These are phyloP conservation scores for Ginglymostoma cirratum DNA, from an alignment of 2,113 vertebrate genomes.

Conservation along the genomic window DNA sequence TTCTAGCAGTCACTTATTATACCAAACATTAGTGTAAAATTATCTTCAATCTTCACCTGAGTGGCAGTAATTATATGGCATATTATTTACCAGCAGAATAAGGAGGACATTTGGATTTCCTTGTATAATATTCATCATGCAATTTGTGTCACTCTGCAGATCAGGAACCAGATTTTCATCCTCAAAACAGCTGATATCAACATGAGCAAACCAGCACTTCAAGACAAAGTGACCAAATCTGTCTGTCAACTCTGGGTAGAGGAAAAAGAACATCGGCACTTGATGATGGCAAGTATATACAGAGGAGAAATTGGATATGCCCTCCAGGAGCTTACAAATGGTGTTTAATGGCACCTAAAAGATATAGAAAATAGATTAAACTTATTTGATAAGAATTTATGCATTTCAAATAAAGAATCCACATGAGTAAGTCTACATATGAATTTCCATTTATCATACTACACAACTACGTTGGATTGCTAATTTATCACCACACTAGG, in stretches of 20 bases:
- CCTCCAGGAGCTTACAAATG: conserved; percentile 63
- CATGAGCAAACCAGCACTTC: conserved; percentile 67
- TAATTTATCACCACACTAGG: not conserved
- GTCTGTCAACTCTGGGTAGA: conserved; percentile 68
- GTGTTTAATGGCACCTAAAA: conserved; percentile 60
- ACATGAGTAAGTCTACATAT: not conserved
- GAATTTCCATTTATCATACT: not conserved
- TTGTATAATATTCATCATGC: not conserved
- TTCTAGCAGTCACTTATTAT: not conserved
- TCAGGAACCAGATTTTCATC: not conserved
- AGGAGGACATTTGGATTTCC: conserved; percentile 21
- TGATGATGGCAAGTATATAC: conserved; percentile 72
- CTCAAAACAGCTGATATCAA: not conserved
- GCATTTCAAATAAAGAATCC: not conserved
- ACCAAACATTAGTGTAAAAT: not conserved
- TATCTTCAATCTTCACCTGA: not conserved
- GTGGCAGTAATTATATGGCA: not conserved
- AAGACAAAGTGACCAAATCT: conserved; percentile 66
- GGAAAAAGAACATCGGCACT: conserved; percentile 73
- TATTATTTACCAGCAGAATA: conserved; percentile 22
- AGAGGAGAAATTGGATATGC: conserved; percentile 56
- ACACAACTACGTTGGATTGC: too few relatives aligned
- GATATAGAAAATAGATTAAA: not conserved
- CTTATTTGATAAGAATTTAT: not conserved
- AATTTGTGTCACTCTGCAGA: not conserved